Base-by-base conservation (phyloP, 2,888 invertebrate genomes). In the Nudaria mundana region DNA sequence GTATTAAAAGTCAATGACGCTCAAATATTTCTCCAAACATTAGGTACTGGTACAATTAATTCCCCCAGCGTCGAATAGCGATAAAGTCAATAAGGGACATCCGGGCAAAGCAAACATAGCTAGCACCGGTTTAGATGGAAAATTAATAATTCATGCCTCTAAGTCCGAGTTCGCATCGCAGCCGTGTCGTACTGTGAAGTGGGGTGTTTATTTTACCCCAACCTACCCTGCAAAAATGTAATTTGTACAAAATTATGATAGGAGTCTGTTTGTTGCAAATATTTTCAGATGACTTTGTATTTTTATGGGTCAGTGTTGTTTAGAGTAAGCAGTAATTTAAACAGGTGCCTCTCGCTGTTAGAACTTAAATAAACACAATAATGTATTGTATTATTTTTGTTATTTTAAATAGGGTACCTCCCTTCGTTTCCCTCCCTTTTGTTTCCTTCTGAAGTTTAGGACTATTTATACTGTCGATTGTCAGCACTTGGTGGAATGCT, bases 121-220 rank as follows among this genome's bases (percentile, higher is more conserved):
- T 58, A 40, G 54, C 48, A 46, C 52, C 52, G 48, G 59, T 60
- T 60, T 63, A 69, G 69, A 69, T 71, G 65, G 65, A 48, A 62
- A 66, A 69, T 71, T 71, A 70, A 71, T 71, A 71, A 71, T 71
- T 70, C 71, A 71, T 71, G 62, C 46, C 44, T 48, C 56, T 56
- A 56, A 55, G 56, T 45, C 54, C 45, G 49, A 33, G 40, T 37
- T 48, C 58, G 51, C 46, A 28, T 33, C 49, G 46, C 28, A 30
- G 30, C 44, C 55, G 60, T 57, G 52, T 53, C 58, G 58, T 44
- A 31, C 38, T 40, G 47, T 59, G 40, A 44, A 58, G 56, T 51
- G 51, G 49, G 46, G 43, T 52, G 55, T 52, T 58, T 58, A 44
- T 34, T 45, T 52, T 47, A 18, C 44, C 43, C 54, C 42, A 18